Evolutionary conservation across 1,140 invertebrate species (phyloP).

Genomic region (Spodoptera frugiperda): DNA sequence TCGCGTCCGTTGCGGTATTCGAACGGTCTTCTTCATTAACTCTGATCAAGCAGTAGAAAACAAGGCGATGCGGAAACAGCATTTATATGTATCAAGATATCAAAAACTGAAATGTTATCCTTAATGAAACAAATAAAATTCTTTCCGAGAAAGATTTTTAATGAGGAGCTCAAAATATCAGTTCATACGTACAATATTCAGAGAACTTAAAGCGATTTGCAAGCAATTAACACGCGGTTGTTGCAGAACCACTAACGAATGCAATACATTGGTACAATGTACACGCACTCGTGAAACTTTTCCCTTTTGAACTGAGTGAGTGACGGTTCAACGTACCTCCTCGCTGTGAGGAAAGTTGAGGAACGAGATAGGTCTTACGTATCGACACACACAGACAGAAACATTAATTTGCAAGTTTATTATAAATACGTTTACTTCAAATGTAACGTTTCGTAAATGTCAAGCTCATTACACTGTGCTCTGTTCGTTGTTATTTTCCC

Average conservation of each 20-base stretch:
- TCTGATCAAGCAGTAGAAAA: slow-evolving; percentile 58
- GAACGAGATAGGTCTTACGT: slow-evolving; percentile 53
- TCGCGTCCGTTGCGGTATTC: slow-evolving; percentile 58
- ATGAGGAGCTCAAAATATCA: slow-evolving; percentile 7
- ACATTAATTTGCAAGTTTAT: slow-evolving; percentile 44
- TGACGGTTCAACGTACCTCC: slow-evolving; percentile 62
- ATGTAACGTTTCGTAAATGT: slow-evolving; percentile 28
- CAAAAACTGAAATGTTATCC: not conserved
- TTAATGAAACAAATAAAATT: not conserved
- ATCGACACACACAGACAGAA: slow-evolving; percentile 40
- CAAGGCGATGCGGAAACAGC: slow-evolving; percentile 32
- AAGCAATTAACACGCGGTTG: slow-evolving; percentile 16
- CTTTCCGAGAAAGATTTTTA: not conserved
- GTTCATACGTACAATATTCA: not conserved
- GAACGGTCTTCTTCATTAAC: slow-evolving; percentile 65
- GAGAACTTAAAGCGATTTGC: slow-evolving; percentile 19
- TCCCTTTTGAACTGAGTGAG: slow-evolving; percentile 63
- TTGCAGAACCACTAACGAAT: slow-evolving; percentile 6
- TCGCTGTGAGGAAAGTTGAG: slow-evolving; percentile 66
- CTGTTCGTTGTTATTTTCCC: not conserved
- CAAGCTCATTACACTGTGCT: not conserved
- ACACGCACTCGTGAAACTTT: slow-evolving; percentile 54
- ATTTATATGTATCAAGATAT: slow-evolving; percentile 20
- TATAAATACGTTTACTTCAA: slow-evolving; percentile 20
- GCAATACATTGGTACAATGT: slow-evolving; percentile 42